Conservation (phyloP, 1,140 invertebrate genomes). For the Anthonomus grandis region DNA sequence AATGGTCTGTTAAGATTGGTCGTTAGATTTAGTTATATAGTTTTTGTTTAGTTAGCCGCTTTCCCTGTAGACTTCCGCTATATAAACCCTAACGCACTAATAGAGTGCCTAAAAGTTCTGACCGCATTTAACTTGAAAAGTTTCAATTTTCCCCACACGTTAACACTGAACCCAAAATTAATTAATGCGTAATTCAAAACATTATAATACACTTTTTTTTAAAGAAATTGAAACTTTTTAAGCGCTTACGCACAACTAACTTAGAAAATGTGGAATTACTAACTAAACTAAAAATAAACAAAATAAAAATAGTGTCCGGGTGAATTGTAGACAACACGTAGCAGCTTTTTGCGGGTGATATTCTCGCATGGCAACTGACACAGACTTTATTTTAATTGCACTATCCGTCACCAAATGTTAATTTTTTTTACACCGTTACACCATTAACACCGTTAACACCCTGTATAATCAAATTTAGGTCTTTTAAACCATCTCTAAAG, state of each 20-base stretch:
- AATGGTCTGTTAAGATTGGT: conserved; percentile 43
- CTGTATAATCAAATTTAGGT: conserved; percentile 35
- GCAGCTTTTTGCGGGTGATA: conserved; percentile 28
- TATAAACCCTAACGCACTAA: conserved; percentile 20
- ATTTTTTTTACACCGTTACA: conserved; percentile 29
- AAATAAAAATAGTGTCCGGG: too few relatives aligned
- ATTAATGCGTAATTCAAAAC: too few relatives aligned
- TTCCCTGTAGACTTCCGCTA: conserved; percentile 54
- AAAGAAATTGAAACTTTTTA: too few relatives aligned
- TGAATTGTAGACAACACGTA: conserved; percentile 23
- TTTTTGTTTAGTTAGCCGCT: conserved; percentile 51
- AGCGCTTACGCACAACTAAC: too few relatives aligned
- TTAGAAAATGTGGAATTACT: too few relatives aligned
- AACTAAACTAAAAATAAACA: too few relatives aligned
- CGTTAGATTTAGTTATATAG: conserved; percentile 54
- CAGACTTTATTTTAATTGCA: conserved; percentile 34
- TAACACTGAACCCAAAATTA: too few relatives aligned
- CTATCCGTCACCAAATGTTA: conserved; percentile 24
- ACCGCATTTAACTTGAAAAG: too few relatives aligned
- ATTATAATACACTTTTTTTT: too few relatives aligned
- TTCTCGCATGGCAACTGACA: conserved; percentile 44
- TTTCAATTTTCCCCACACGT: too few relatives aligned
- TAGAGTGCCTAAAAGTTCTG: too few relatives aligned
- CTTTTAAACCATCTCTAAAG: conserved; percentile 52
- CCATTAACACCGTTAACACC: conserved; percentile 34